Percentiles rank a stretch among this genome's conserved stretches.
phyloP scores from a whole-genome alignment of 2,888 invertebrate genomes.

The Hartigia nigra region DNA sequence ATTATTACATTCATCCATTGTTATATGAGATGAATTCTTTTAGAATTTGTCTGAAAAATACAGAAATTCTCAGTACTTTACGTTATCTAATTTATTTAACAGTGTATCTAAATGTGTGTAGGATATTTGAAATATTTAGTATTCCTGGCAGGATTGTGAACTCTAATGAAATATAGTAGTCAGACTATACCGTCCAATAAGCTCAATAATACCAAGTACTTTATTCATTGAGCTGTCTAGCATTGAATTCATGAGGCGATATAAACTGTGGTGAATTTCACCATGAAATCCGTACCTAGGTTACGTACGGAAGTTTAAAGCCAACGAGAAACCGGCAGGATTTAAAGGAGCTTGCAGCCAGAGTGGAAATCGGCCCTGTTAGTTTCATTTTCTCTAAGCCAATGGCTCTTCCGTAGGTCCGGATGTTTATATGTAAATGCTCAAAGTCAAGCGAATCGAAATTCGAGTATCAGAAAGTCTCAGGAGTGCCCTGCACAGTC shows the following conservation, averaged over 20 bases:
- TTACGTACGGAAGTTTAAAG: neutral
- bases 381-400: neutral
- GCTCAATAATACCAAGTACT: neutral
- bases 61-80: no score
- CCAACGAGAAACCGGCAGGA: neutral
- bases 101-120: neutral
- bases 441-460: constrained; percentile 6
- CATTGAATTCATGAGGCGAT: neutral
- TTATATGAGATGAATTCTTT: no score
- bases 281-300: neutral
- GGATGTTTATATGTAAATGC: constrained; percentile 20
- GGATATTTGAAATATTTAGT: neutral
- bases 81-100: no score
- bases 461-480: neutral
- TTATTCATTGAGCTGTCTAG: neutral
- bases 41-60: no score
- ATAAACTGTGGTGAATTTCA: neutral
- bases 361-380: neutral
- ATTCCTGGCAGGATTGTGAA: neutral
- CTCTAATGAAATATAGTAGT: neutral
- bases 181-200: neutral
- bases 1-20: no score
- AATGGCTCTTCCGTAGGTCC: constrained; percentile 16
- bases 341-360: neutral
- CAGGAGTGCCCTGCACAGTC: neutral